Evolutionary conservation across 1,140 invertebrate species (phyloP).

Genomic region (Holotrichia oblita): DNA sequence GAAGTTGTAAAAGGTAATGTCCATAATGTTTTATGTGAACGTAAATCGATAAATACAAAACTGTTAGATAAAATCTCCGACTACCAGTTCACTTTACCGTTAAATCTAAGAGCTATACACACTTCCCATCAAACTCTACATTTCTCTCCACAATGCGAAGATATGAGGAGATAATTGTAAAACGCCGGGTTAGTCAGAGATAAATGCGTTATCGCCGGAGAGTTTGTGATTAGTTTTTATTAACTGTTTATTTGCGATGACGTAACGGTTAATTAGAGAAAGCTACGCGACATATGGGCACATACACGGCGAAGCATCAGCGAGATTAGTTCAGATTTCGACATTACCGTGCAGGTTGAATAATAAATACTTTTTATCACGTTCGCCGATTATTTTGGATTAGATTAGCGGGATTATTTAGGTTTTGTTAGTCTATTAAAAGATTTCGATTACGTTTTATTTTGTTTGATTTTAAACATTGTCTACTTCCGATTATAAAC

Average conservation of each 20-base stretch:
- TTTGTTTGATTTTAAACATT: too few species aligned
- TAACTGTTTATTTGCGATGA: constrained; percentile 31
- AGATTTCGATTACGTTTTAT: too few species aligned
- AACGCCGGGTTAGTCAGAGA: neutral
- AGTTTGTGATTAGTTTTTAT: constrained; percentile 28
- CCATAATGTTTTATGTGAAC: neutral
- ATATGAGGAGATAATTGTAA: constrained; percentile 6
- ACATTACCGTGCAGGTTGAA: neutral
- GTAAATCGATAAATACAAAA: neutral
- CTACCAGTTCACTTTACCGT: neutral
- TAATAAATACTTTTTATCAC: neutral
- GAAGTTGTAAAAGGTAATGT: constrained; percentile 64
- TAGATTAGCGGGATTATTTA: neutral
- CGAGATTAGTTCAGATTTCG: constrained; percentile 20
- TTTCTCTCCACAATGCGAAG: neutral
- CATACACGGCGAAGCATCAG: neutral
- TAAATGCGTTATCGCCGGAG: constrained; percentile 14
- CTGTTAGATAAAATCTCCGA: neutral
- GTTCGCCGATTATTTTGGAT: constrained; percentile 16
- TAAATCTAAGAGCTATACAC: neutral
- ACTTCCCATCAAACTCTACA: neutral
- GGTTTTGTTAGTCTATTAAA: too few species aligned
- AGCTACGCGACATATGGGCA: neutral
- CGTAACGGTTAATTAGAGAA: constrained; percentile 29
- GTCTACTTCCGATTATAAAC: too few species aligned